These are phyloP conservation scores for Spongilla lacustris DNA, from an alignment of 37 sponge, comb jelly and placozoan genomes.

Conservation along the genomic window DNA sequence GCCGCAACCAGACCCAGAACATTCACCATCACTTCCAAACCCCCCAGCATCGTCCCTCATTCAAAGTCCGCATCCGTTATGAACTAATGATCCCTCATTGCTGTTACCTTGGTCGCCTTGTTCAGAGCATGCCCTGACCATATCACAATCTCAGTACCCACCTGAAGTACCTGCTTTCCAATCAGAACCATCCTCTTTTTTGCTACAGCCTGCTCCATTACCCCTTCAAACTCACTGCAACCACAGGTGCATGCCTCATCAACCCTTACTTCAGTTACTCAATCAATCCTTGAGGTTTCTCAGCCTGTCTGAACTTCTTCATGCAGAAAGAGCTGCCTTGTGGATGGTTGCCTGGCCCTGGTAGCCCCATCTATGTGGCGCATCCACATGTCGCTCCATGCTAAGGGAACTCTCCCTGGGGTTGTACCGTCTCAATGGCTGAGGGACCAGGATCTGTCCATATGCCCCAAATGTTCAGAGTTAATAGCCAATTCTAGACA, in stretches of 20 bases:
- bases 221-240: neutral
- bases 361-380: neutral
- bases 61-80: too few relatives aligned
- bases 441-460: neutral
- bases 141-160: too few relatives aligned
- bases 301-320: neutral
- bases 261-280: too few relatives aligned
- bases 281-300: neutral
- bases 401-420: neutral
- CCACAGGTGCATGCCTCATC: too few relatives aligned
- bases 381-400: neutral
- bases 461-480: neutral
- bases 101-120: too few relatives aligned
- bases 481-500: neutral
- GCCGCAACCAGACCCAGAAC: too few relatives aligned
- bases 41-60: too few relatives aligned
- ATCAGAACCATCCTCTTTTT: too few relatives aligned
- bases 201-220: neutral
- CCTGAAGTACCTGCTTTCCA: too few relatives aligned
- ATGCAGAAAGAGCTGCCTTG: neutral
- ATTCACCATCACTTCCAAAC: too few relatives aligned
- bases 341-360: neutral
- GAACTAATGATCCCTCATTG: too few relatives aligned
- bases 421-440: neutral
- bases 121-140: too few relatives aligned